A percentile compares a stretch with the other conserved stretches of the same genome.
Evolutionary conservation across 2,113 vertebrate genomes (phyloP).

Genomic region (Papio anubis): DNA sequence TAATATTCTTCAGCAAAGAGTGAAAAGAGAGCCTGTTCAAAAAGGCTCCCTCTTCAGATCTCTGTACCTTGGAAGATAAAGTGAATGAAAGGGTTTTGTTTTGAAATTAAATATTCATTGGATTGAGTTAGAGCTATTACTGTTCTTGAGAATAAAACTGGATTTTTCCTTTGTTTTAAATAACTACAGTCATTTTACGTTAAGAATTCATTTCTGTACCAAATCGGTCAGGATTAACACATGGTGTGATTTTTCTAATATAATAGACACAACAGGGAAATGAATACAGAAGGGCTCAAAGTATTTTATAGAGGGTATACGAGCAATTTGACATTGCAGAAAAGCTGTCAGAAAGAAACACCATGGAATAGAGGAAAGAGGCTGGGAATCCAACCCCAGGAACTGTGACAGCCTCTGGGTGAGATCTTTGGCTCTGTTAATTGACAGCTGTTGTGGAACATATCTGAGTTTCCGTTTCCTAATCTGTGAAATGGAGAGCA

Average conservation of each 20-base stretch:
- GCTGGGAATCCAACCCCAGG: neutral
- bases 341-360: neutral
- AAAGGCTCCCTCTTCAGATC: slow-evolving; percentile 47
- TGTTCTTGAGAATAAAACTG: slow-evolving; percentile 46
- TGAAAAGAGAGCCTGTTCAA: slow-evolving; percentile 36
- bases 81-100: slow-evolving; percentile 49
- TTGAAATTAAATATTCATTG: slow-evolving; percentile 73
- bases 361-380: neutral
- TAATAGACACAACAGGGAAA: neutral
- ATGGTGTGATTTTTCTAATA: slow-evolving; percentile 39
- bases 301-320: neutral
- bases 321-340: neutral
- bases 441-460: neutral
- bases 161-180: slow-evolving; percentile 22
- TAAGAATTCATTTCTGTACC: slow-evolving; percentile 54
- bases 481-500: neutral
- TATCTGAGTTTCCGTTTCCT: neutral
- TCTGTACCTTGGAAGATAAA: slow-evolving; percentile 60
- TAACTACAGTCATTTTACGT: slow-evolving; percentile 38
- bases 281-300: neutral
- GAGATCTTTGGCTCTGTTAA: neutral
- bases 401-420: neutral
- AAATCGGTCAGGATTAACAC: neutral
- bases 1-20: slow-evolving; percentile 56
- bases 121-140: slow-evolving; percentile 15